Percentiles rank a stretch among this genome's conserved stretches.
Conservation (phyloP, 64 coral and sea anemone species). For the Acropora yongei region DNA sequence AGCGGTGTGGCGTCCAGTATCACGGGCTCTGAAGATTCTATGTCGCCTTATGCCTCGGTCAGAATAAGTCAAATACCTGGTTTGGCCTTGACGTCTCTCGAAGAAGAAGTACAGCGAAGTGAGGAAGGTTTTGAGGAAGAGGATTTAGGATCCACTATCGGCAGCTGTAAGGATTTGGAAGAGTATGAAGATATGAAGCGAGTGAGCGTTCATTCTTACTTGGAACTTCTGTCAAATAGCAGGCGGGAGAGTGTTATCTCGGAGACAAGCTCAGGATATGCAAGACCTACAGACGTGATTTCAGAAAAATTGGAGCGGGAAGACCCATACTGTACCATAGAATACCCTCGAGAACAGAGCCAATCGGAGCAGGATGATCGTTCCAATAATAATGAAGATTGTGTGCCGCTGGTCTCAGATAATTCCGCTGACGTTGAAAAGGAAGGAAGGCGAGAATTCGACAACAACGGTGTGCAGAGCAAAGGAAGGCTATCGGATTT, state of each 20-base stretch:
- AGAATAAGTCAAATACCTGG: conserved; percentile 94
- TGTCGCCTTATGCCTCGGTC: conserved; percentile 86
- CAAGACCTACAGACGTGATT: conserved; percentile 72
- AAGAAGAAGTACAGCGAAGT: conserved; percentile 25
- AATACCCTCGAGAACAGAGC: background rate
- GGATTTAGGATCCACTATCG: conserved; percentile 1
- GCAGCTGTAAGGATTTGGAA: conserved; percentile 26
- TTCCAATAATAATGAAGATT: background rate
- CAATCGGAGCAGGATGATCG: background rate
- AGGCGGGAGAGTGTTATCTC: background rate
- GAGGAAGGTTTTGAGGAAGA: conserved; percentile 42
- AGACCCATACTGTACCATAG: background rate
- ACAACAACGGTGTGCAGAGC: background rate
- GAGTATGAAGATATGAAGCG: conserved; percentile 18
- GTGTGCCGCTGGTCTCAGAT: background rate
- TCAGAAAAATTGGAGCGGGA: background rate
- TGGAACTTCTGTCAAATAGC: conserved; percentile 62
- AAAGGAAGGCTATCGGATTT: background rate
- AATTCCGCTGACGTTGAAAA: background rate
- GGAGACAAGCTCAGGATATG: conserved; percentile 60
- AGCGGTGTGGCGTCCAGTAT: conserved; percentile 39
- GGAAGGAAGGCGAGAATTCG: background rate
- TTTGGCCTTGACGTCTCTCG: conserved; percentile 3
- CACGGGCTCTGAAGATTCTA: conserved; percentile 24
- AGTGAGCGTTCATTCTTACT: conserved; percentile 45